Base-by-base conservation (phyloP, 2,888 invertebrate species). In the Caradrina clavipalpis region DNA sequence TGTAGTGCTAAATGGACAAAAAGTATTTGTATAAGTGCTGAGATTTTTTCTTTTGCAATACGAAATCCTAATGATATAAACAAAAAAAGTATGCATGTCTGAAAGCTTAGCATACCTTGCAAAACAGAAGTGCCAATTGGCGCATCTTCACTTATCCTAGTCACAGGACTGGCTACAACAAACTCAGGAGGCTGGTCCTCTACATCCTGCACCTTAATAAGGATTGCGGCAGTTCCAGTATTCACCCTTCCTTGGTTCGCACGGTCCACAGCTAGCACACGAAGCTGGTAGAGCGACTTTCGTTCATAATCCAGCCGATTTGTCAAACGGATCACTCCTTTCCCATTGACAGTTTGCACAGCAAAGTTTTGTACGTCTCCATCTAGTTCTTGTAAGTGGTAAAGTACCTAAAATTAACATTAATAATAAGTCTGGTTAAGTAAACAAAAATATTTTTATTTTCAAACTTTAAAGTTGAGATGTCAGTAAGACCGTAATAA, bases 121-220 rank as follows among this genome's bases (percentile, higher is more conserved):
- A 98, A 94, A 66, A 98, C 97, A n/a, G 97, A 97, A 0, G 98
- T 97, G 42, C 98, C 98, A 56, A 98, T 96, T 1, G 97, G 97
- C 0, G 97, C 97, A 95, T 99, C 98, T 93, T 99, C 99, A 65
- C 98, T 97, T 69, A 99, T 97, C 86, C 98, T 97, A 0, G 98
- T 98, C n/a, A 99, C 98, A 0, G 99, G 98, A 76, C 98, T 98
- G 15, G 98, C 98, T 65, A 98, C 97, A 31, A 99, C 97, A 93
- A 99, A 99, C 89, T 98, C 98, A 0, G 99, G 99, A 0, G 98
- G 98, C 90, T 98, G 98, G 91, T 99, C 99, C 91, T 99, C 99
- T 26, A 98, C 97, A 93, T 99, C 99, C 88, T 97, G 97, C 10
- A 96, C 95, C 93, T 98, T 98, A 8, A 99, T 97, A 77, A 99